Evolutionary conservation across 2,888 invertebrate species (phyloP), one percentile per base, ranked within the genome.

Genomic region (Microdon myrmicae): DNA sequence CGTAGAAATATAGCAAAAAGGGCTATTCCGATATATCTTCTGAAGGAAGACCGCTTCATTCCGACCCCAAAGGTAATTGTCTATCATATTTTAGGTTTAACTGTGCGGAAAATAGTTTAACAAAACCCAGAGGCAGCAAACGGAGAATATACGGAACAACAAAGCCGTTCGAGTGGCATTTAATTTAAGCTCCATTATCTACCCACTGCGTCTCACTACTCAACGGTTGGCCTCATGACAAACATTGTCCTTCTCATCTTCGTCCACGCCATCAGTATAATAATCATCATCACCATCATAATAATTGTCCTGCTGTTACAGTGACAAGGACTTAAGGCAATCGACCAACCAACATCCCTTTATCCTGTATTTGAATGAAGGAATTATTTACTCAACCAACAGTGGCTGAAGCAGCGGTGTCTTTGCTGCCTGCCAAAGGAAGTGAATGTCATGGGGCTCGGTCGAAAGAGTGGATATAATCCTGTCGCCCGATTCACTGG

Each of bases 91-190:
- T 54, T 38, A 55, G 43, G 54, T 60, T 60, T 37, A 60, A 60
- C 60, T 60, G 48, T 61, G 55, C 34, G 49, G 49, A 55, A 61
- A 55, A 55, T 55, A 61, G 61, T 55, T 61, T 49, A 61, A 55
- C 49, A 55, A 55, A 54, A 49, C 39, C 20, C 35, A 35, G 31
- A 22, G n/a, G n/a, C n/a, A n/a, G n/a, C n/a, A n/a, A n/a, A 45
- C 55, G 55, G 41, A 49, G 49, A 39, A 55, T 55, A 55, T 48
- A 55, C 55, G 47, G 47, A 45, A 47, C 38, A 41, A 55, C 55
- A 34, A 54, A 31, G 32, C 38, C 55, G 43, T 48, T 49, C 44
- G 55, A 61, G 49, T 61, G 49, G 49, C 60, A 49, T 61, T 61
- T 61, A 61, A 61, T 61, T 61, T 45, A 56, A 64, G 47, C 26